Base-by-base conservation (phyloP, 2,797 vertebrate species). In the Ptychadena robeensis region DNA sequence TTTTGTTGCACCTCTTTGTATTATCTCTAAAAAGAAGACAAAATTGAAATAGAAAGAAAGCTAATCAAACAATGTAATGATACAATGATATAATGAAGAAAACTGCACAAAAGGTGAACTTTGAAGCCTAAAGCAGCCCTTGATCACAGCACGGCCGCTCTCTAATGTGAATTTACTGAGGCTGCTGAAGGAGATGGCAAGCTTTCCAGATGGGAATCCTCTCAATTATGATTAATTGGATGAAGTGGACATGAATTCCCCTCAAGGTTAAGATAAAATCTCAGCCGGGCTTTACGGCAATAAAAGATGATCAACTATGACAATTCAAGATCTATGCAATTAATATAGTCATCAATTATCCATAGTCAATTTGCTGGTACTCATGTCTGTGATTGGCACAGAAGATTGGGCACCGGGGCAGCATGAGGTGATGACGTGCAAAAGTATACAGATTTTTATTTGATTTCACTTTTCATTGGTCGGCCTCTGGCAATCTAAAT, bases 141-240 rank as follows among this genome's bases (percentile, higher is more conserved):
- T 53, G 6, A 53, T 22, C 44, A 53, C 18, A 18, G 44, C 44
- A 53, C 6, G 5, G 15, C 44, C 12, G 11, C 3, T 48, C 11
- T 40, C 27, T 22, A 48, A 38, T 30, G 25, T 34, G 48, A 32
- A 53, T 73, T 57, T n/a, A 34, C 59, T 25, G 22, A 73, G 18
- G 6, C 9, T 11, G 44, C 53, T 73, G 10, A 34, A 35, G 53
- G 73, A 34, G n/a, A 12, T 28, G 25, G 57, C 53, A 37, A 59
- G 34, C 25, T 37, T 74, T 37, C 8, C 57, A 61, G n/a, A 74
- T 37, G n/a, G 32, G 14, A 74, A 18, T 40, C 28, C 59, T 61
- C 61, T 44, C 73, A 75, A 64, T 75, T 64, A 64, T 63, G 59
- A 75, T 76, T 76, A 75, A 76, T 76, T 65, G 73, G 35, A 76